These are phyloP conservation scores for Melanotaenia trifasciata DNA, from an alignment of 2,797 vertebrate genomes.

Conservation along the genomic window DNA sequence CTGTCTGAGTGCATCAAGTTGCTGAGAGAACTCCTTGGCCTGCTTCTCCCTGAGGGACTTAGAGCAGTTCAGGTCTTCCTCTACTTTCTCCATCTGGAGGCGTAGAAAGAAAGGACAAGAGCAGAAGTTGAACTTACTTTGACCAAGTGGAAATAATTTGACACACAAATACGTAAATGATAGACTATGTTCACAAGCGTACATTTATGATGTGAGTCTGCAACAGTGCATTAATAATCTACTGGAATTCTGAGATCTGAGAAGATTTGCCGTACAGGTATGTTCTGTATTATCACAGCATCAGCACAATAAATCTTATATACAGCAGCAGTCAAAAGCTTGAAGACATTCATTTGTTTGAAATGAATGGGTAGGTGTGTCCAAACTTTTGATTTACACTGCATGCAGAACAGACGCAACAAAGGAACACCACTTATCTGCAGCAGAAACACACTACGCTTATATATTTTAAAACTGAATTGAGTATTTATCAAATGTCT, in stretches of 20 bases:
- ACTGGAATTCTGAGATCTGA: background rate
- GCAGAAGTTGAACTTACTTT: background rate
- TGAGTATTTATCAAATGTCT: background rate
- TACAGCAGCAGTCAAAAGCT: background rate
- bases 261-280: background rate
- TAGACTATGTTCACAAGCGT: background rate
- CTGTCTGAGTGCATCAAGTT: constrained; percentile 87
- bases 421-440: background rate
- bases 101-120: constrained; percentile 35
- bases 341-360: background rate
- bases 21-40: constrained; percentile 88
- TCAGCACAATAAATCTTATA: constrained; percentile 2
- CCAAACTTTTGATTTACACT: background rate
- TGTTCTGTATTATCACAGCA: constrained; percentile 2
- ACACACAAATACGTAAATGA: background rate
- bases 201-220: background rate
- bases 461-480: constrained; percentile 5
- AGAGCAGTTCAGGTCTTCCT: constrained; percentile 90
- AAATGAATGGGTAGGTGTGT: background rate
- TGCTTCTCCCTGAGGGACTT: constrained; percentile 92
- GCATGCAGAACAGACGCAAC: background rate
- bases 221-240: background rate
- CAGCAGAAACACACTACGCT: constrained; percentile 13
- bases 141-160: background rate
- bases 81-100: constrained; percentile 92